Conservation (phyloP, 2,888 invertebrate genomes). For the Cephus runcator region DNA sequence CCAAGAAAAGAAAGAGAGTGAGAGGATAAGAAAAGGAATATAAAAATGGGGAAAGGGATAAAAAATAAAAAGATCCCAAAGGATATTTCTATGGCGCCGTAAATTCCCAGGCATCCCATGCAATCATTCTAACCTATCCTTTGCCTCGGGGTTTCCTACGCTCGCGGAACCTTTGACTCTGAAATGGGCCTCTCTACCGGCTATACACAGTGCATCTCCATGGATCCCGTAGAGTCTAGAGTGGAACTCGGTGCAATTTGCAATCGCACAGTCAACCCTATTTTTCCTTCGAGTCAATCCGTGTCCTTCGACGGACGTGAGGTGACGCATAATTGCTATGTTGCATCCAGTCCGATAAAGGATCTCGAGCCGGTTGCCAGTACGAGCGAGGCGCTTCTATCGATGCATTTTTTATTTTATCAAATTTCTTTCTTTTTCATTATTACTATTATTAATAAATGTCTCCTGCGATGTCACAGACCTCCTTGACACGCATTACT, state of each 20-base stretch:
- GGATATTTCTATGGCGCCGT: conserved; percentile 26
- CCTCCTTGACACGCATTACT: neutral
- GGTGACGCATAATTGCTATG: conserved; percentile 37
- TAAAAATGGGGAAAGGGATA: neutral
- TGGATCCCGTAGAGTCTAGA: conserved; percentile 2
- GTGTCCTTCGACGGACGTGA: conserved; percentile 44
- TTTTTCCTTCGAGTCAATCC: conserved; percentile 18
- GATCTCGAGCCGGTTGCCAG: neutral
- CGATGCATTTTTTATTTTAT: neutral
- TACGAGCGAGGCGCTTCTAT: neutral
- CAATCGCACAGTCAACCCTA: conserved; percentile 27
- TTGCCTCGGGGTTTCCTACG: conserved; percentile 29
- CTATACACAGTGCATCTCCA: neutral
- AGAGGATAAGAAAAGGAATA: neutral
- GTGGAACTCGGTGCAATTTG: conserved; percentile 31
- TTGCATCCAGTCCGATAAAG: conserved; percentile 6
- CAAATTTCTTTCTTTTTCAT: neutral
- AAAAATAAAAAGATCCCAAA: neutral
- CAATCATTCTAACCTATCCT: conserved; percentile 39
- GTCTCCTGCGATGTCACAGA: neutral
- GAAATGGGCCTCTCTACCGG: conserved; percentile 21
- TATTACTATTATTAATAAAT: neutral
- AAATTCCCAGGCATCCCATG: conserved; percentile 38
- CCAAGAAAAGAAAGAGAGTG: neutral
- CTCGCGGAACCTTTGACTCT: conserved; percentile 40